Conservation (phyloP, 2,113 vertebrate species). For the Rhinolophus sinicus region DNA sequence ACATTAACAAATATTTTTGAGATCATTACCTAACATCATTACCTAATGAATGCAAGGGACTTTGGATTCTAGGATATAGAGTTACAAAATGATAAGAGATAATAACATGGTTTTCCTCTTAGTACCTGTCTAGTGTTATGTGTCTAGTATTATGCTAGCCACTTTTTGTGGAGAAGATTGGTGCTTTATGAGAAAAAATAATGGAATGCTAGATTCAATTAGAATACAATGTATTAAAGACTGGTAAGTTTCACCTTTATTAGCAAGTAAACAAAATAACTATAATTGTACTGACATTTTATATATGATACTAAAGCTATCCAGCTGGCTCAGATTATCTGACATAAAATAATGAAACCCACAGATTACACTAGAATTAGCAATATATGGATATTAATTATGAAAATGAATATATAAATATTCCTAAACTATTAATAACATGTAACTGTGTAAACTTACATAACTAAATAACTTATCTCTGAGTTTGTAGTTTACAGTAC, state of each 20-base stretch:
- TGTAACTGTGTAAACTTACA: neutral
- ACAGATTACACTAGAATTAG: constrained; percentile 12
- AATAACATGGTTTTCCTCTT: neutral
- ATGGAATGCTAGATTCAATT: neutral
- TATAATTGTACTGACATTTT: neutral
- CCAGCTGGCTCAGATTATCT: neutral
- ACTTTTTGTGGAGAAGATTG: neutral
- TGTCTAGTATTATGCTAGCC: neutral
- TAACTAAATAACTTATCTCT: neutral
- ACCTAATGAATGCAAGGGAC: neutral
- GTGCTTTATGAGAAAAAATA: neutral
- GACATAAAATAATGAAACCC: neutral
- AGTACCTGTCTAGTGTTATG: neutral
- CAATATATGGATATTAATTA: neutral
- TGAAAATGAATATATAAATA: neutral
- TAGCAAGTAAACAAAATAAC: neutral
- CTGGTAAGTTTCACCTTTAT: neutral
- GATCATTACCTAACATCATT: too few relatives aligned
- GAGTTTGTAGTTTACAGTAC: neutral
- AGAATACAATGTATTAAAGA: neutral
- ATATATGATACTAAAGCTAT: neutral
- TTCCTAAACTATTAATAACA: neutral
- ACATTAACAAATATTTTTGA: neutral
- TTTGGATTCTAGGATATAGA: neutral
- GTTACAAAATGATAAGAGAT: neutral